phyloP scores from a whole-genome alignment of 2,113 vertebrate species.

The Antigone vipio region DNA sequence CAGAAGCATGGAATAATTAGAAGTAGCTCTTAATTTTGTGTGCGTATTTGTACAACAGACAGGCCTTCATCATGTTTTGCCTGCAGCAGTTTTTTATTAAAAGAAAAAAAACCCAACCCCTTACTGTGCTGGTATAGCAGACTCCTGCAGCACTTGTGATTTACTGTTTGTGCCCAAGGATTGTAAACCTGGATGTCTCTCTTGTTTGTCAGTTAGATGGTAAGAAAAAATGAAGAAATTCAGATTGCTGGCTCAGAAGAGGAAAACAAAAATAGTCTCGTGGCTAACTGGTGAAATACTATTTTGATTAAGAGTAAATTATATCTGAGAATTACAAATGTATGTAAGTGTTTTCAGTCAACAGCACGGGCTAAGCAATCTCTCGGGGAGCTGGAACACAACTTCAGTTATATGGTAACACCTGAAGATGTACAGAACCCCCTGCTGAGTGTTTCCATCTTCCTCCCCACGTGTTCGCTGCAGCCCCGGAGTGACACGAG shows the following conservation, averaged over 20 bases:
- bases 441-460: not conserved
- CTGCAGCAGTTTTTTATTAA: not conserved
- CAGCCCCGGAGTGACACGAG: rapidly evolving
- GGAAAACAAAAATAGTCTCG: not conserved
- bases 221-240: not conserved
- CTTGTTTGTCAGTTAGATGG: not conserved
- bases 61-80: not conserved
- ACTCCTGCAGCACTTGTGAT: not conserved
- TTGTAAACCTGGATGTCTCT: rapidly evolving
- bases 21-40: not conserved
- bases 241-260: not conserved
- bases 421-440: not conserved
- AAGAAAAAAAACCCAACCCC: not conserved
- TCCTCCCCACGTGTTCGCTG: rapidly evolving
- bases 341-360: not conserved
- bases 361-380: not conserved
- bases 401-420: not conserved
- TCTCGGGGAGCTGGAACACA: not conserved
- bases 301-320: not conserved
- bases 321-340: not conserved
- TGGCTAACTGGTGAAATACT: not conserved
- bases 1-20: not conserved
- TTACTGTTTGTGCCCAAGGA: not conserved
- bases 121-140: not conserved
- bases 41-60: not conserved